Conservation (phyloP, 2,797 vertebrate genomes). For the Phyllotis vaccarum region DNA sequence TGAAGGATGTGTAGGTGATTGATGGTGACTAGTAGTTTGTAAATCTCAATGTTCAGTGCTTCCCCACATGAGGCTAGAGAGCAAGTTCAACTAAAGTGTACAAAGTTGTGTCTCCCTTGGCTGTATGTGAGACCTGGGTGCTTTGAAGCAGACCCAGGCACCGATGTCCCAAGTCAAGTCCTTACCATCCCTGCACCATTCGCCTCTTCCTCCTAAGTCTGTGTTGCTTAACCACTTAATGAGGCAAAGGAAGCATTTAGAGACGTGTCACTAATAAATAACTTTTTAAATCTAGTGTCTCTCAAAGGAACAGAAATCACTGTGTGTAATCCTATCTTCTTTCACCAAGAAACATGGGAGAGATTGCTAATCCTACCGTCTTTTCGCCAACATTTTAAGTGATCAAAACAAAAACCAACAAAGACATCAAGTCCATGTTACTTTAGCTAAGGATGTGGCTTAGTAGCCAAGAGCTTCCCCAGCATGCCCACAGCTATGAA, state of each 20-base stretch:
- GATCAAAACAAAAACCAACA: not conserved
- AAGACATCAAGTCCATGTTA: not conserved
- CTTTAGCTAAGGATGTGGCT: not conserved
- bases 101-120: not conserved
- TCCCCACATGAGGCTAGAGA: not conserved
- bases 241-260: not conserved
- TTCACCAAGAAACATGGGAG: not conserved
- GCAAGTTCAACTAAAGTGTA: not conserved
- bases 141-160: not conserved
- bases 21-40: not conserved
- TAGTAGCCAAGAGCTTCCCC: not conserved
- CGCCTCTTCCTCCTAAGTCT: not conserved
- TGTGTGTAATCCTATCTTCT: not conserved
- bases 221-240: not conserved
- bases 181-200: not conserved
- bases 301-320: not conserved
- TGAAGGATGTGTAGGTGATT: not conserved
- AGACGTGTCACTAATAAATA: not conserved
- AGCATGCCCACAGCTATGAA: not conserved
- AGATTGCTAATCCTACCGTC: not conserved
- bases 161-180: too few relatives aligned
- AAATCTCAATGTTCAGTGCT: not conserved
- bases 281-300: not conserved
- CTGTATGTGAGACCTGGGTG: rapidly evolving
- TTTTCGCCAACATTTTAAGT: not conserved